phyloP scores from a whole-genome alignment of 2,797 vertebrate genomes.

The Microctenopoma lineatum region DNA sequence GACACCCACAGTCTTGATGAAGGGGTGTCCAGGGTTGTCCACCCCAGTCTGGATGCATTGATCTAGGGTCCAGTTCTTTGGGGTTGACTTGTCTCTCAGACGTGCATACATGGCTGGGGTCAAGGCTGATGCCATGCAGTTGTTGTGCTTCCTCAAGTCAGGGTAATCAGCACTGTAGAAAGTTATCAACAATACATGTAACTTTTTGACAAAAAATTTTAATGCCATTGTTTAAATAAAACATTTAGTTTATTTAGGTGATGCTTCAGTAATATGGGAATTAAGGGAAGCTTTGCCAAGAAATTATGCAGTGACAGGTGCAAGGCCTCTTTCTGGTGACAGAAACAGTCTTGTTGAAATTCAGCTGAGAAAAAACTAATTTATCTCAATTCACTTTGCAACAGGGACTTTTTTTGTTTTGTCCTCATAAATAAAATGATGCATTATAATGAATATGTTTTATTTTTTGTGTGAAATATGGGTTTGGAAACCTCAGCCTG shows the following conservation, averaged over 20 bases:
- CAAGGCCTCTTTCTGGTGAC: neutral
- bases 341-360: neutral
- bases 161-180: constrained; percentile 89
- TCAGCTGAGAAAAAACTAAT: neutral
- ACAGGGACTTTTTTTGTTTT: neutral
- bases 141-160: constrained; percentile 94
- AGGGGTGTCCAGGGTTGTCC: constrained; percentile 94
- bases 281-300: neutral
- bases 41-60: constrained; percentile 95
- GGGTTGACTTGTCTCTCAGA: constrained; percentile 88
- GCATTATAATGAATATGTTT: neutral
- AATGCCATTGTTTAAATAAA: too few species aligned
- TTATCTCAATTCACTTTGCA: neutral
- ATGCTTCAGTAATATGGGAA: neutral
- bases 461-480: neutral
- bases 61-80: constrained; percentile 89
- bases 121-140: constrained; percentile 91
- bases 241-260: neutral
- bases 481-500: neutral
- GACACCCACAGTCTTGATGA: constrained; percentile 96
- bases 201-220: neutral
- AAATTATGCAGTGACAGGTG: neutral
- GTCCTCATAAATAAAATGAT: neutral
- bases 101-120: constrained; percentile 88
- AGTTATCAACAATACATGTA: neutral